Evolutionary conservation across 2,797 vertebrate genomes (phyloP).

Genomic region (Prionace glauca): DNA sequence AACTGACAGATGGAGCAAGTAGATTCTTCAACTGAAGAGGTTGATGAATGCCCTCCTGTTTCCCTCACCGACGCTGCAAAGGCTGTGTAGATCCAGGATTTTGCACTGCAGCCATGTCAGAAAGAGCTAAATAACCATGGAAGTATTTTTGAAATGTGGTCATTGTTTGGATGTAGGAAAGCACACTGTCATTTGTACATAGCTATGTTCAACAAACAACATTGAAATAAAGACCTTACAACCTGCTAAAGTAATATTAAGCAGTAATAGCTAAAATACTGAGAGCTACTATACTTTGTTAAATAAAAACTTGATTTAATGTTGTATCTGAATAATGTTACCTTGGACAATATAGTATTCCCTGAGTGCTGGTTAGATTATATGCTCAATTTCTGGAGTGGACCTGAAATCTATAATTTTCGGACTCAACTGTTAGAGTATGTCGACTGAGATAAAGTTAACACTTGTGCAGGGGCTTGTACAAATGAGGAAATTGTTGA

Average conservation of each 20-base stretch:
- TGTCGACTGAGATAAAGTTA: too few species aligned
- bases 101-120: too few species aligned
- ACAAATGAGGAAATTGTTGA: neutral
- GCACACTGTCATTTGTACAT: neutral
- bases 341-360: neutral
- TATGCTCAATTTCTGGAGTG: neutral
- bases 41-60: too few species aligned
- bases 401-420: neutral
- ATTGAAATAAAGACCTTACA: neutral
- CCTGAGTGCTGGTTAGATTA: neutral
- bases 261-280: neutral
- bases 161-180: neutral
- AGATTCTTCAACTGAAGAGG: too few species aligned
- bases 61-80: too few species aligned
- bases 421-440: too few species aligned
- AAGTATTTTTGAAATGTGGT: neutral
- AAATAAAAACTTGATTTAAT: neutral
- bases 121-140: neutral
- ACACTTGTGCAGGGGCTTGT: too few species aligned
- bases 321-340: neutral
- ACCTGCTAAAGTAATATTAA: neutral
- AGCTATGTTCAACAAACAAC: neutral
- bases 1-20: too few species aligned
- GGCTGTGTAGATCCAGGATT: too few species aligned
- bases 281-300: neutral